phyloP scores from a whole-genome alignment of 2,113 vertebrate genomes.

The Paradisaea rubra region DNA sequence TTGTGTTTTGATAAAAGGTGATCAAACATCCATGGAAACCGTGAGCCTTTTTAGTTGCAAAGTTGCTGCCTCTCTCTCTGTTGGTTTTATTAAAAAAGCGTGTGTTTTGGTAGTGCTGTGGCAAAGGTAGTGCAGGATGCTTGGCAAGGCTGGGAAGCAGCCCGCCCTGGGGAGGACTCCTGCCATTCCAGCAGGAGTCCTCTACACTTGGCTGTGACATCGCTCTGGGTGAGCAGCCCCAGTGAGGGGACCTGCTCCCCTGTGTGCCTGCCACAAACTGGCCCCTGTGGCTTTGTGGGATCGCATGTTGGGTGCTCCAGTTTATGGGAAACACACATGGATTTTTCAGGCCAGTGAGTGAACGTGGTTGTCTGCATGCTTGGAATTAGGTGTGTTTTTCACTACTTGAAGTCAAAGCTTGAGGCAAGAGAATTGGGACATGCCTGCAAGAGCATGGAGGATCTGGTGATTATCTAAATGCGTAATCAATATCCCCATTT shows the following conservation, averaged over 20 bases:
- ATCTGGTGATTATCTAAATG: not conserved
- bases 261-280: not conserved
- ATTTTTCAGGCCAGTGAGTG: not conserved
- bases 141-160: not conserved
- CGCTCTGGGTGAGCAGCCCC: fast-evolving
- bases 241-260: not conserved
- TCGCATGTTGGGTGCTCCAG: fast-evolving
- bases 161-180: not conserved
- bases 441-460: not conserved
- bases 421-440: not conserved
- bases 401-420: not conserved
- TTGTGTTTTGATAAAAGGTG: not conserved
- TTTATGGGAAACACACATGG: fast-evolving
- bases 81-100: not conserved
- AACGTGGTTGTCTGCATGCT: not conserved
- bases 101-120: not conserved
- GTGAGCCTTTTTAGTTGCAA: not conserved
- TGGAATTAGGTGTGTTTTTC: not conserved
- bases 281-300: fast-evolving
- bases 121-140: not conserved
- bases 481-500: not conserved
- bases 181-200: not conserved
- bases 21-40: not conserved
- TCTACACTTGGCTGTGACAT: fast-evolving
- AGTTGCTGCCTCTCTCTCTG: not conserved